A percentile compares a stretch with the other conserved stretches of the same genome.
Evolutionary conservation across 2,113 vertebrate species (phyloP).

Genomic region (Prolemur simus): DNA sequence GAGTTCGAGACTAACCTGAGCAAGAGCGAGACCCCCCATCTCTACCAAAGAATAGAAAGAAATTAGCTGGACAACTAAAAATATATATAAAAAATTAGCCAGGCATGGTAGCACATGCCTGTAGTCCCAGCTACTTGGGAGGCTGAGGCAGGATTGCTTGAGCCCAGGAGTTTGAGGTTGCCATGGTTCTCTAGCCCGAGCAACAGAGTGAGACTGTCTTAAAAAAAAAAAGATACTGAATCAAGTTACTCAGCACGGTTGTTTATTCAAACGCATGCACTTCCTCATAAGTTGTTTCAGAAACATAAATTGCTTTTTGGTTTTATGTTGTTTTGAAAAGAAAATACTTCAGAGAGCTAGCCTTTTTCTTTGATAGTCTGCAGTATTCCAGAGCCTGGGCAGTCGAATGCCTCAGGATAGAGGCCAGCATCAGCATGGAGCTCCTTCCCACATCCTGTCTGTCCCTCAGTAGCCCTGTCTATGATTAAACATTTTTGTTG

Average conservation of each 20-base stretch:
- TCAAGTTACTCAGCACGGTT: not conserved
- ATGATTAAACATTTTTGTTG: not conserved
- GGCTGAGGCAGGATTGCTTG: too few relatives aligned
- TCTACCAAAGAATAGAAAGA: too few relatives aligned
- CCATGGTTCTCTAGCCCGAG: too few relatives aligned
- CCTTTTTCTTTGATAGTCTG: not conserved
- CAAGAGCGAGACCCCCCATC: too few relatives aligned
- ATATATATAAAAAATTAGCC: too few relatives aligned
- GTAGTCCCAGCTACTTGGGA: too few relatives aligned
- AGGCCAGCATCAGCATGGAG: not conserved
- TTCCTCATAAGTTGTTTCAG: not conserved
- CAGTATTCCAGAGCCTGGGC: not conserved
- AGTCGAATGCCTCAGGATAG: not conserved
- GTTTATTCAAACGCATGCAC: not conserved
- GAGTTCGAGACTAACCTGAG: too few relatives aligned
- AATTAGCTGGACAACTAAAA: too few relatives aligned
- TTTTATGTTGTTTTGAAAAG: not conserved
- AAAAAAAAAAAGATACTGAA: not conserved
- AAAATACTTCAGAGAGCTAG: not conserved
- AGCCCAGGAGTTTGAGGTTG: too few relatives aligned
- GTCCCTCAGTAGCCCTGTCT: not conserved
- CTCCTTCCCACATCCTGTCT: not conserved
- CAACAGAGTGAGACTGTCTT: too few relatives aligned
- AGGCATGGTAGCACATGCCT: too few relatives aligned
- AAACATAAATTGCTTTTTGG: not conserved